These are phyloP conservation scores for Stenolophus ochropezus DNA, from an alignment of 2,888 invertebrate species.

Conservation along the genomic window DNA sequence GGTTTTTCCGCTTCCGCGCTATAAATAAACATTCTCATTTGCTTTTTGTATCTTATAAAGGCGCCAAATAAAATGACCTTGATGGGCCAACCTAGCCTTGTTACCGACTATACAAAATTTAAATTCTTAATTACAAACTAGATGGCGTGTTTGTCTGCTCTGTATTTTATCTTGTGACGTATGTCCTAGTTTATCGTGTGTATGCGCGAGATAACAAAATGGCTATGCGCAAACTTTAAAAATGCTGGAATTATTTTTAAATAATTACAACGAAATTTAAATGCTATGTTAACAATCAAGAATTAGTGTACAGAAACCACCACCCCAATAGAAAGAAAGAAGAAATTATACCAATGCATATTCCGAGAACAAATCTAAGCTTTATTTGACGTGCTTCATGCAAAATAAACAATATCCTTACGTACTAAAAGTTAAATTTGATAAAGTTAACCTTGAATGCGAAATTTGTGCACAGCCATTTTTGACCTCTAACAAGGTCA, in stretches of 20 bases:
- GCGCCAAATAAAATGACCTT: constrained; percentile 14
- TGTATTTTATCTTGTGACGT: neutral
- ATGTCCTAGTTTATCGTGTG: neutral
- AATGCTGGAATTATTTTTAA: no score
- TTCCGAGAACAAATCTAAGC: constrained; percentile 43
- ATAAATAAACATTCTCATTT: no score
- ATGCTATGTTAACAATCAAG: neutral
- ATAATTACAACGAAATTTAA: neutral
- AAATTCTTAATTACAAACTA: neutral
- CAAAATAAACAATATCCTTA: constrained; percentile 51
- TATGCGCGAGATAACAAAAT: constrained; percentile 36
- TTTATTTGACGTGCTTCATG: constrained; percentile 55
- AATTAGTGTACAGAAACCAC: constrained; percentile 22
- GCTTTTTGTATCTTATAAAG: no score
- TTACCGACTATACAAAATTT: constrained; percentile 17
- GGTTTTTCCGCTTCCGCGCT: constrained; percentile 44
- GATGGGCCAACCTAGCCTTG: neutral
- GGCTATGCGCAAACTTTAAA: constrained; percentile 43
- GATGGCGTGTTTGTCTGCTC: constrained; percentile 33
- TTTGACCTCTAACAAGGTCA: constrained; percentile 51
- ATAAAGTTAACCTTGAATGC: constrained; percentile 11
- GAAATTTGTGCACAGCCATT: constrained; percentile 55
- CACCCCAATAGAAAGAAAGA: constrained; percentile 24
- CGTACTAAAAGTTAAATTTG: constrained; percentile 33
- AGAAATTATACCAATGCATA: constrained; percentile 16